phyloP scores from a whole-genome alignment of 2,888 invertebrate species.

The Eutolmus rufibarbis region DNA sequence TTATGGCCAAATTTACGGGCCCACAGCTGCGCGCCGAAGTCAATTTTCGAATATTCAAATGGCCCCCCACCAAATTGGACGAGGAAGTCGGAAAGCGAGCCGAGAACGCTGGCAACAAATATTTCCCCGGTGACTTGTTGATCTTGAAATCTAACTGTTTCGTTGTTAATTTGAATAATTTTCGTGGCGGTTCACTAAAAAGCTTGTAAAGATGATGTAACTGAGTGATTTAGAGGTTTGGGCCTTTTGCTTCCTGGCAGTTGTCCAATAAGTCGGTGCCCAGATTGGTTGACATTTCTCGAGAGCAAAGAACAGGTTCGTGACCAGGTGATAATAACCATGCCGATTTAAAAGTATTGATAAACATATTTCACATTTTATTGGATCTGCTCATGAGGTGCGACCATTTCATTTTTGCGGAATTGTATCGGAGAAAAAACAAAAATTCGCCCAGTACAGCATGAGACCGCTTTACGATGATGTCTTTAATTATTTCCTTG shows the following conservation, averaged over 20 bases:
- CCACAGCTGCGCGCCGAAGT: background rate
- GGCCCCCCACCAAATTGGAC: background rate
- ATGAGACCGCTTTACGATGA: background rate
- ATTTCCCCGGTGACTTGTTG: background rate
- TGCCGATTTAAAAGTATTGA: background rate
- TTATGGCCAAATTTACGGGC: background rate
- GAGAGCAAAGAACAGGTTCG: background rate
- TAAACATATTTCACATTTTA: background rate
- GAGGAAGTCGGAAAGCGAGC: background rate
- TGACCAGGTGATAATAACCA: background rate
- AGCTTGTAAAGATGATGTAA: background rate
- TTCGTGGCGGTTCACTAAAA: background rate
- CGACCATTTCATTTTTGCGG: background rate
- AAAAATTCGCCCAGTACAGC: background rate
- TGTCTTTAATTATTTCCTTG: background rate
- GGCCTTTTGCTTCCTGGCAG: background rate
- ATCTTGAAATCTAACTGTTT: constrained; percentile 15
- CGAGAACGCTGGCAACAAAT: background rate
- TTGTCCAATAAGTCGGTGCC: background rate
- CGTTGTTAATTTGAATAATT: background rate
- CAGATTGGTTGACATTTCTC: background rate
- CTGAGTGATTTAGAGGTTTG: background rate
- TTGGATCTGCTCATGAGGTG: background rate
- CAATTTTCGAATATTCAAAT: background rate
- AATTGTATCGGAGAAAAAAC: background rate